Evolutionary conservation across 2,113 vertebrate species (phyloP).

Genomic region (Forbesichthys agassizii): DNA sequence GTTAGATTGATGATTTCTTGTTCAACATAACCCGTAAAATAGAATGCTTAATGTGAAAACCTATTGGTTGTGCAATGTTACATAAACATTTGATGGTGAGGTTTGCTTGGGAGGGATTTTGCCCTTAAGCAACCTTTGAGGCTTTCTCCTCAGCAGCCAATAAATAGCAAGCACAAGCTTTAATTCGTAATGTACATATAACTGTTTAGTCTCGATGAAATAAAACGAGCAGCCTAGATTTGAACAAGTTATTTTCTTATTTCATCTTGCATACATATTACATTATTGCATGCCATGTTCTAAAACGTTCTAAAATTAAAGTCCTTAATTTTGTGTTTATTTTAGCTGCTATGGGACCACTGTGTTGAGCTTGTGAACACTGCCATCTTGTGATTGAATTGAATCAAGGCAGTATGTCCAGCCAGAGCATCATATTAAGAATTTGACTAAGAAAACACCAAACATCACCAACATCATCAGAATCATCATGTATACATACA

Average conservation of each 20-base stretch:
- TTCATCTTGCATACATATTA: too few relatives aligned
- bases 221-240: neutral
- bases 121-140: constrained; percentile 37
- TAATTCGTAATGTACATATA: too few relatives aligned
- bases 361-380: constrained; percentile 28
- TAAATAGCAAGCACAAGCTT: neutral
- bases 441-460: too few relatives aligned
- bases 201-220: neutral
- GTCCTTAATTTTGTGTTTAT: neutral
- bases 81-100: constrained; percentile 31
- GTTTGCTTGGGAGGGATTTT: neutral
- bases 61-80: constrained; percentile 35
- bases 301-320: neutral
- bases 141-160: constrained; percentile 45
- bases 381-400: constrained; percentile 55
- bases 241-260: neutral
- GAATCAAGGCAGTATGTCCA: neutral
- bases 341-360: neutral
- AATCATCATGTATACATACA: too few relatives aligned
- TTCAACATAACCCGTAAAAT: neutral
- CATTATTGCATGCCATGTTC: neutral
- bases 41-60: constrained; percentile 42
- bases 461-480: too few relatives aligned
- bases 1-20: too few relatives aligned
- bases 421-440: neutral